Base-by-base conservation (phyloP, 1,140 invertebrate genomes). In the Episyrphus balteatus region DNA sequence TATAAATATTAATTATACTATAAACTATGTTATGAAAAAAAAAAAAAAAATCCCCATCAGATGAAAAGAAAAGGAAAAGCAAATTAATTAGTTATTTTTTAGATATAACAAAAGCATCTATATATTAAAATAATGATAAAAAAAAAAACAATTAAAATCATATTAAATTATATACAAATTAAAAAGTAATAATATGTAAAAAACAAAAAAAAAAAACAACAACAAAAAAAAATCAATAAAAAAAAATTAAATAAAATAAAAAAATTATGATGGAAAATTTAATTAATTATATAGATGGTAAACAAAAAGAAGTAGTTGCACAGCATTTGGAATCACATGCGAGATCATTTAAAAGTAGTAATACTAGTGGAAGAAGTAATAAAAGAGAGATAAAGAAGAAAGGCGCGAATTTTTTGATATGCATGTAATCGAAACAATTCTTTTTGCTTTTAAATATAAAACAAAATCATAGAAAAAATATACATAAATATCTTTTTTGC, bases 61-160 rank as follows among this genome's bases (percentile, higher is more conserved):
- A n/a, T n/a, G n/a, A n/a, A 13, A 19, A 42, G 18, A 42, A 18
- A n/a, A 42, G 18, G 3, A 19, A 26, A 15, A 42, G 14, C 14
- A 15, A 18, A 42, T 19, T n/a, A 18, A n/a, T n/a, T 42, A 42
- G 21, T 42, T 15, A 18, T 15, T 42, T 42, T 13, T 42, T 26
- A 42, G 44, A 45, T 45, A 45, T 45, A 45, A 32, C 37, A 32
- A 45, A 45, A 32, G 37, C 33, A 45, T 37, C 13, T 14, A 26
- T 19, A 44, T 44, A 18, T 34, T 14, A 44, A 44, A 44, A 33
- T 11, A 10, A 17, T 44, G 12, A 15, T 33, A 44, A 18, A 17
- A 40, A 40, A 32, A 44, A 32, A 18, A 31, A 30, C 17, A 11
- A 44, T 15, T 13, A 26, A n/a, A 44, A 33, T 33, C 13, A 44